phyloP scores from a whole-genome alignment of 2,888 invertebrate genomes.

The Encarsia formosa region DNA sequence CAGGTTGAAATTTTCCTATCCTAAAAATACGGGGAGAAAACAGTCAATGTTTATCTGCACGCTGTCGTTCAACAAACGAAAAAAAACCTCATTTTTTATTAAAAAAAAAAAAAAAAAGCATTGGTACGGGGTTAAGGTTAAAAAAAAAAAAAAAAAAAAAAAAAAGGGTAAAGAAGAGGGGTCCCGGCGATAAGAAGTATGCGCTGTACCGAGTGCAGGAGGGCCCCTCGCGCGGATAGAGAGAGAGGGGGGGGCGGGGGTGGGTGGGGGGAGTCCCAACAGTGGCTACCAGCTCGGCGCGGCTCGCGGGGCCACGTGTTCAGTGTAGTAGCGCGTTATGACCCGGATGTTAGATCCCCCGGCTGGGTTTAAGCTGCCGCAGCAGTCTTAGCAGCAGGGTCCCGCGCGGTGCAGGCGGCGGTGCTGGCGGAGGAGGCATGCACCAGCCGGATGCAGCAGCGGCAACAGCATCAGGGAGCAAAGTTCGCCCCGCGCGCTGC shows the following conservation, averaged over 20 bases:
- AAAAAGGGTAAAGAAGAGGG: slow-evolving; percentile 29
- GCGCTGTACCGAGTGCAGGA: slow-evolving; percentile 27
- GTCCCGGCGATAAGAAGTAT: slow-evolving; percentile 24
- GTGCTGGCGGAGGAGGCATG: not conserved
- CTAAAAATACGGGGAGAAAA: too few relatives aligned
- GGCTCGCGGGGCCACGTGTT: slow-evolving; percentile 45
- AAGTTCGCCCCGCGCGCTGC: slow-evolving; percentile 39
- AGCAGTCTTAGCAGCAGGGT: slow-evolving; percentile 17
- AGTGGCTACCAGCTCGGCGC: slow-evolving; percentile 34
- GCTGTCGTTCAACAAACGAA: too few relatives aligned
- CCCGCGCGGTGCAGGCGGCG: slow-evolving; percentile 21
- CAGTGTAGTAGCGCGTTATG: slow-evolving; percentile 52
- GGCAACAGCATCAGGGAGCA: slow-evolving; percentile 45
- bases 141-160: slow-evolving; percentile 12
- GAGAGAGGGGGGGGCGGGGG: slow-evolving; percentile 19
- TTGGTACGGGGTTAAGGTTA: not conserved
- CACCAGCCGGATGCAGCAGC: not conserved
- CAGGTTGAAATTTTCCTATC: too few relatives aligned
- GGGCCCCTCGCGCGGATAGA: slow-evolving; percentile 7
- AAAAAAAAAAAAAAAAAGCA: slow-evolving; percentile 30
- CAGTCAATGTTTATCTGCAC: too few relatives aligned
- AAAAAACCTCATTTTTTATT: too few relatives aligned
- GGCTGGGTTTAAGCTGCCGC: not conserved
- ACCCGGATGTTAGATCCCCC: slow-evolving; percentile 53
- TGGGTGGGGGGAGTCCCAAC: slow-evolving; percentile 32